Evolutionary conservation across 2,888 invertebrate genomes (phyloP), one percentile per base, ranked within the genome.

Genomic region (Alloscopus bannaensis): DNA sequence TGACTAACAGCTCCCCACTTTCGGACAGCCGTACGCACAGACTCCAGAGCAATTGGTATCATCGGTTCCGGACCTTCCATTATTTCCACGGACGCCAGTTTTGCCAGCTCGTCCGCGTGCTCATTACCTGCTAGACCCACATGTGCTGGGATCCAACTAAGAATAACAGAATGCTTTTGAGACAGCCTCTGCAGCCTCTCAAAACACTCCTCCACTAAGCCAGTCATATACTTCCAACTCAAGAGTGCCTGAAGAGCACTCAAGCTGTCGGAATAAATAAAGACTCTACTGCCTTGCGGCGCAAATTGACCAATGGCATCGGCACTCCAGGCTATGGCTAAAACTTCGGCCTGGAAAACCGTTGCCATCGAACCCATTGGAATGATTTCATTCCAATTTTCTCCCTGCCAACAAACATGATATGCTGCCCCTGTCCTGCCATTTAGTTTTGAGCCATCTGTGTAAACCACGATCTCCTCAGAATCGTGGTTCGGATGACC

Each of bases 111-210:
- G n/a, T n/a, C n/a, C n/a, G n/a, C n/a, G 76, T 69, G 16, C 20
- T 77, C 77, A 24, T 78, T 78, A 0, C 78, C 78, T 28, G 28
- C 18, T 8, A 47, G 40, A 2, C 71, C 78, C 0, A 13, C 13
- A 47, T 78, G 78, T 3, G 78, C 64, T 2, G 78, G 78, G 18
- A 78, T 65, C 78, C 78, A 78, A 2, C 24, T 18, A 1, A 78
- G 20, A n/a, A n/a, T n/a, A n/a, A n/a, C n/a, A n/a, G n/a, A n/a
- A n/a, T n/a, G n/a, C n/a, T n/a, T 24, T 52, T 60, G 6, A 69
- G 65, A 11, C 22, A 24, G 22, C 29, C 55, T 3, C 16, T 24
- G 1, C 2, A 4, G 1, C 26, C 76, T n/a, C 8, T 45, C 50
- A 40, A 57, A 18, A 20, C 52, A 52, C 8, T 75, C 75, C 4